Base-by-base conservation (phyloP, 2,113 vertebrate genomes). In the Alectura lathami region DNA sequence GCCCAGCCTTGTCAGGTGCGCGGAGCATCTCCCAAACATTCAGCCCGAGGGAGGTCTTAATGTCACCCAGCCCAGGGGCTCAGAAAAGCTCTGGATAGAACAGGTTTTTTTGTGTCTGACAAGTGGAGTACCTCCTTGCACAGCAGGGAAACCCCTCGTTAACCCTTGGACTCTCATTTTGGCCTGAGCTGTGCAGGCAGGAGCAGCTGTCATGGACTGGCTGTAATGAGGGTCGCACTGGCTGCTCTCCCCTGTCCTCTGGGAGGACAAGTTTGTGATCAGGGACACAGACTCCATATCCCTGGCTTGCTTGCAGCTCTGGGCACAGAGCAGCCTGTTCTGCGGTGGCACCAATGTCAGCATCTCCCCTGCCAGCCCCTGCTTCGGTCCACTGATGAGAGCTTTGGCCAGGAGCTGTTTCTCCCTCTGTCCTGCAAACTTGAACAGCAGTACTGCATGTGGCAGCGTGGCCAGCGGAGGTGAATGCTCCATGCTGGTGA, bases 111-210 rank as follows among this genome's bases (percentile, higher is more conserved):
- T 59, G 29, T 85, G 34, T 23, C 47, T 64, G 53, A 29, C 45
- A 75, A 48, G 21, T 11, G 22, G 70, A 75, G 56, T 32, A 94
- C 4, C 18, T 50, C 59, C 40, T 74, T 36, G 26, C 83, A 64
- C 21, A 56, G 21, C 42, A 56, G 45, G 13, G 34, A 66, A 51
- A 10, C 38, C 8, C 38, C 32, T 78, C 3, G 0, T 70, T 42
- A 53, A 34, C 21, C 66, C 57, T 34, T 21, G 40, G 75, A 11
- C 51, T 70, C 47, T 17, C 1, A 3, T 84, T 93, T 70, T 0
- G 0, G 36, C 27, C 36, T 2, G 12, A 56, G 38, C 83, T 4
- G 1, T 45, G 11, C 17, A 5, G 40, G 20, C 2, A 4, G 64
- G 40, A 81, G 67, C 38, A 86, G 43, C 57, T 59, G 47, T 51